Conservation (phyloP, 2,888 invertebrate genomes). For the Charanyca ferruginea region DNA sequence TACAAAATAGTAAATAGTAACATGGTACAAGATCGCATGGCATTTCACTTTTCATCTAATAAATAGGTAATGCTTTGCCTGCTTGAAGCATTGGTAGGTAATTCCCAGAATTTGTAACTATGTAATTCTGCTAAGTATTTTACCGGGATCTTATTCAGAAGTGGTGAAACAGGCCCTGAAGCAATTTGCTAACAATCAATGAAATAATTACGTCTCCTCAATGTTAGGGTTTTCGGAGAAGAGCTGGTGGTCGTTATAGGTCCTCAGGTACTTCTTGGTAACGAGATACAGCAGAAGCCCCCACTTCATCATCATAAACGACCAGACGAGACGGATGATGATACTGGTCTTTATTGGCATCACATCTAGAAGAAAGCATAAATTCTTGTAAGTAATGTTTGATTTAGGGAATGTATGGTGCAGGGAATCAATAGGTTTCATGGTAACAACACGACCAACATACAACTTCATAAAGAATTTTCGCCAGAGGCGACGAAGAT, state of each 20-base stretch:
- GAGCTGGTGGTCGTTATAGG: constrained; percentile 86
- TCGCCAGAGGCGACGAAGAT: no score
- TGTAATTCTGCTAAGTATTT: neutral
- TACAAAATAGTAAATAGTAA: no score
- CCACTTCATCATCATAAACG: constrained; percentile 90
- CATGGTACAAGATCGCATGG: neutral
- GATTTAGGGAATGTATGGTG: neutral
- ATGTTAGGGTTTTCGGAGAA: constrained; percentile 87
- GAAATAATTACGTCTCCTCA: constrained; percentile 82
- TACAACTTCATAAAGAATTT: no score
- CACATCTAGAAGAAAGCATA: constrained; percentile 79
- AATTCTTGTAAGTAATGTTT: neutral
- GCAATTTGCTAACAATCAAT: constrained; percentile 53
- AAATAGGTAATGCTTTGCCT: no score
- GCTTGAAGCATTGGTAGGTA: neutral
- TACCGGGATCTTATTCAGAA: neutral
- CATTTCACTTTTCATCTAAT: neutral
- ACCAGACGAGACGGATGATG: constrained; percentile 88
- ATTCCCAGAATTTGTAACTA: neutral
- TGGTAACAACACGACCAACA: no score
- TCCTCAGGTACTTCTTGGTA: constrained; percentile 84
- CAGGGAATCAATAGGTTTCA: neutral
- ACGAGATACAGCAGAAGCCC: constrained; percentile 85
- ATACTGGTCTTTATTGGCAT: constrained; percentile 85
- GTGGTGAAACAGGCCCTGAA: constrained; percentile 35